Evolutionary conservation across 2,797 vertebrate species (phyloP), one percentile per base, ranked within the genome.

Genomic region (Fistularia tabacaria): DNA sequence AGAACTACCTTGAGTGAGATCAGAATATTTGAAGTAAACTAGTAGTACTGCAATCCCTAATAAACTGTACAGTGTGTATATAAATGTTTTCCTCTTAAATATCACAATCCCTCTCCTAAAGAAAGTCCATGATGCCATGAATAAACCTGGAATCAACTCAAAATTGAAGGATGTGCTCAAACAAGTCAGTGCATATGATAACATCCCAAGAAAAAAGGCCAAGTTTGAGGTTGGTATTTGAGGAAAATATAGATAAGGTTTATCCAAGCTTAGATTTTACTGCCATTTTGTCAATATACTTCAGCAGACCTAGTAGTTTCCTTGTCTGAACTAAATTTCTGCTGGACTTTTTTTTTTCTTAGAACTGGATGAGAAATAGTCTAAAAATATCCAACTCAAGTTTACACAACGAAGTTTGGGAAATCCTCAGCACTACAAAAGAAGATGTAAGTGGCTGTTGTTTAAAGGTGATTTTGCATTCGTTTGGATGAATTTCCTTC

Each of bases 281-380:
- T 7, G 11, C 38, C 14, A 15, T 41, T 52, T 10, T 9, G 10
- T 43, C 10, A 43, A 43, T 43, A 36, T 36, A 7, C 14, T 15
- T 53, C 11, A 11, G 12, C 6, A 36, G 9, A 38, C 1, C 1
- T 42, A 8, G 5, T 12, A 3, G 14, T 13, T 37, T 53, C 9
- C 4, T 8, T 40, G 9, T 7, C 14, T 7, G 0, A 40, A 55
- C 15, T 65, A 14, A 59, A 40, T 45, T 10, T 45, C 10, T 12
- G 6, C 7, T 6, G 4, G 7, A 7, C 11, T 45, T 13, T 45
- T 14, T 51, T 57, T 25, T 48, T 38, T 8, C 10, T 42, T 60
- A 99, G 97, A 98, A 98, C 64, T 99, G 97, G 97, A 97, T 99
- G 91, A 92, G 80, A 79, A 98, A 95, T 87, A 96, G 96, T 75